Evolutionary conservation across 2,113 vertebrate species (phyloP).

Genomic region (Zosterops japonicus): DNA sequence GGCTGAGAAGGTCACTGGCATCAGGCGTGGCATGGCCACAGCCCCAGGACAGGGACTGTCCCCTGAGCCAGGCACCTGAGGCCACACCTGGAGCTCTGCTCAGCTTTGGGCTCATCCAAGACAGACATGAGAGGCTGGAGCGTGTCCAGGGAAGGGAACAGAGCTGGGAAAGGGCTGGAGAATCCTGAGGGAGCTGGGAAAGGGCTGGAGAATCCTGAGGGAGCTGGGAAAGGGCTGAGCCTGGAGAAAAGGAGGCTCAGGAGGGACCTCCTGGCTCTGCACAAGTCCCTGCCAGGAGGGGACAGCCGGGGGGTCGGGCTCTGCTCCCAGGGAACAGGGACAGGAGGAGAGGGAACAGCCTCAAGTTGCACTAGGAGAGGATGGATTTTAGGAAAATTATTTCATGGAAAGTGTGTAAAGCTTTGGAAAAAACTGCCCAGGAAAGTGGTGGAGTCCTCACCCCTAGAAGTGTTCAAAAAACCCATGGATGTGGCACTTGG

Average conservation of each 20-base stretch:
- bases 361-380: fast-evolving
- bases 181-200: neutral
- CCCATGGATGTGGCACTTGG: neutral
- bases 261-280: neutral
- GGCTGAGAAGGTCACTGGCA: neutral
- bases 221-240: neutral
- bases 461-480: neutral
- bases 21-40: neutral
- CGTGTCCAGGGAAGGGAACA: fast-evolving
- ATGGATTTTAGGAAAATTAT: neutral
- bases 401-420: neutral
- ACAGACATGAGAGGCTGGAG: neutral
- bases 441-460: neutral
- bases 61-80: neutral
- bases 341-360: fast-evolving
- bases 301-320: neutral
- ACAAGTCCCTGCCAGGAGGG: neutral
- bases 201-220: neutral
- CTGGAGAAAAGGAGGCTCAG: neutral
- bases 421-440: neutral
- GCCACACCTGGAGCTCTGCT: neutral
- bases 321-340: neutral
- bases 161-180: neutral
- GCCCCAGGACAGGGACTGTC: neutral
- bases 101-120: neutral